Evolutionary conservation across 2,113 vertebrate species (phyloP), one percentile per base, ranked within the genome.

Genomic region (Thinocorus orbignyianus): DNA sequence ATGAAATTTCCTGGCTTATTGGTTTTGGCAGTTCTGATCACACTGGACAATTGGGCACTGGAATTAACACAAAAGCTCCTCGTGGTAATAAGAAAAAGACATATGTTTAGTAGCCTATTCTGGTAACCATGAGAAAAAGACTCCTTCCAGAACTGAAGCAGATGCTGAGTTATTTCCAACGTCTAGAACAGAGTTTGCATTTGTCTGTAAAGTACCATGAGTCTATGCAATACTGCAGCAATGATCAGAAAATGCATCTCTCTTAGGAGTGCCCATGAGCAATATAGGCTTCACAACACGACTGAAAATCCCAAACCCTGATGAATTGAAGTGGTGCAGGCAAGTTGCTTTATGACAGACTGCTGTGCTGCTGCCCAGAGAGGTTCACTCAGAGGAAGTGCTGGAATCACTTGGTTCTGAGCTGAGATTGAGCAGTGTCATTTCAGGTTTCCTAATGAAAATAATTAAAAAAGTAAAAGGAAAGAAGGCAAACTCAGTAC

Each of bases 1-100:
- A 94, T 93, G 92, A 88, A 83, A 95, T 97, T 92, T 95, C 95
- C 83, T 89, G 93, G 57, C 80, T 93, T 96, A 93, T 96, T 91
- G 61, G 31, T 94, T 86, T 86, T 96, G 95, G 95, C 95, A 84
- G 76, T 79, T 92, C 35, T 46, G 68, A 86, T 92, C 61, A 48
- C 48, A 16, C 66, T 6, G 93, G 92, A 91, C 93, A 93, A 41
- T n/a, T 62, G 95, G 92, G 80, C 90, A 88, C 80, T 95, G 86
- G 86, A 96, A 86, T n/a, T 81, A 76, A 78, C 60, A 90, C 41
- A 77, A 93, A 96, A 86, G 69, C 68, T 92, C 44, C 84, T 79
- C 69, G 22, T 10, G 22, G 84, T 93, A 90, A 68, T 91, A 81
- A 90, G 86, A 88, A 93, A 95, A 96, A 95, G 64, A 48, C 69